These are phyloP conservation scores for Oscheius sp. DNA, from an alignment of 2,888 invertebrate species.

Conservation along the genomic window DNA sequence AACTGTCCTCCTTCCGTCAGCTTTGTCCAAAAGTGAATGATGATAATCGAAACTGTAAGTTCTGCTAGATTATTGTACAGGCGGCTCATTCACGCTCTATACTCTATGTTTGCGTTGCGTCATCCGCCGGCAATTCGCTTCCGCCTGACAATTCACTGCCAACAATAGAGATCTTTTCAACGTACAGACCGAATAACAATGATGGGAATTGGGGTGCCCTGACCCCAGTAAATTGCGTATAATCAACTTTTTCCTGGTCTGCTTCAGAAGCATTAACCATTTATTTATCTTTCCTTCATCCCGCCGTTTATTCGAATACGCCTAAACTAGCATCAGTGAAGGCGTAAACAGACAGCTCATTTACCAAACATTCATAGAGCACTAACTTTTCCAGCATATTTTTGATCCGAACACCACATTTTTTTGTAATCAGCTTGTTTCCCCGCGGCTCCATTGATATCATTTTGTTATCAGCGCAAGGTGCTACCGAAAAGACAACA, in stretches of 20 bases:
- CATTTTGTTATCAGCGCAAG: conserved; percentile 5
- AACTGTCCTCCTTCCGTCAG: conserved; percentile 14
- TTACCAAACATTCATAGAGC: no score
- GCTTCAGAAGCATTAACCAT: not conserved
- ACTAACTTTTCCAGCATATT: no score
- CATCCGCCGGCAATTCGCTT: conserved; percentile 28
- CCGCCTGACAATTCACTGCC: conserved; percentile 3
- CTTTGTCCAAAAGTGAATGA: not conserved
- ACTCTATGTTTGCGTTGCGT: conserved; percentile 22
- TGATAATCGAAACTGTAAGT: conserved; percentile 20
- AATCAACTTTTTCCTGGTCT: no score
- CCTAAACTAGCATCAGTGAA: conserved; percentile 1
- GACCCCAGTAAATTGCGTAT: no score
- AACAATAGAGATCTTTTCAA: conserved; percentile 7
- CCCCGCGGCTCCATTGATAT: no score
- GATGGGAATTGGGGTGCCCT: no score
- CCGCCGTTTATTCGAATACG: not conserved
- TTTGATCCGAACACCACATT: no score
- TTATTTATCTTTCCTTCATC: conserved; percentile 1
- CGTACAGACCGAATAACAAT: not conserved
- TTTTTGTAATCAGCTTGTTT: no score
- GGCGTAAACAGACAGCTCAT: no score
- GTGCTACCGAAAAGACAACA: conserved; percentile 9
- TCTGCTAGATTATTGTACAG: not conserved
- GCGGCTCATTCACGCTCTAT: conserved; percentile 19